Evolutionary conservation across 2,888 invertebrate genomes (phyloP), one percentile per base, ranked within the genome.

Genomic region (Aproaerema taeniolella): DNA sequence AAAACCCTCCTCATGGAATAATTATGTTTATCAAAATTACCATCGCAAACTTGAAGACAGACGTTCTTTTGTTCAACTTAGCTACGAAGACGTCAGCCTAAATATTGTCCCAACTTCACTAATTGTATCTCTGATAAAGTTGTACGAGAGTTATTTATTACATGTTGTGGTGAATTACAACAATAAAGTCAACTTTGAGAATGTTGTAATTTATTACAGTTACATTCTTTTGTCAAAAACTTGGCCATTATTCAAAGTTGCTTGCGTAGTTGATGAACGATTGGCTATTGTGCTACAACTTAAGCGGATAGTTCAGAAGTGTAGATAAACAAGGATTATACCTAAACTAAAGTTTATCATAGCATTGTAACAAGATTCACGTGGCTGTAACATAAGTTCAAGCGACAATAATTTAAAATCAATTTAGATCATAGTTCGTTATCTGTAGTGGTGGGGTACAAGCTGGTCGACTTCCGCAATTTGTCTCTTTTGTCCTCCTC

Each of bases 401-500:
- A 30, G 12, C 12, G 13, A 3, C 13, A 33, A 44, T 31, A 38
- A 26, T 25, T 34, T 30, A 11, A 38, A 38, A 42, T 26, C 28
- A 35, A 33, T 45, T 39, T 31, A 42, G 14, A 30, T 30, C 24
- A 33, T 31, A 38, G 15, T 40, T 39, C 13, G 38, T 37, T 38
- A n/a, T n/a, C n/a, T 17, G 16, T 8, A 25, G 31, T 33, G 15
- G 20, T 38, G 33, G 36, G 35, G 33, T 36, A 46, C 41, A 26
- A 43, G 41, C 45, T 53, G 52, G 49, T 52, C 61, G 53, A 58
- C 61, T 62, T 62, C 65, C 67, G 62, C 69, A 70, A 72, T 70
- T 75, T 74, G 73, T 69, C 64, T 65, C 63, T 62, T 68, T 67
- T 53, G 50, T 51, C 39, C 43, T 52, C 50, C 33, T 52, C 52